Base-by-base conservation (phyloP, 2,797 vertebrate genomes). In the Mus spretus region DNA sequence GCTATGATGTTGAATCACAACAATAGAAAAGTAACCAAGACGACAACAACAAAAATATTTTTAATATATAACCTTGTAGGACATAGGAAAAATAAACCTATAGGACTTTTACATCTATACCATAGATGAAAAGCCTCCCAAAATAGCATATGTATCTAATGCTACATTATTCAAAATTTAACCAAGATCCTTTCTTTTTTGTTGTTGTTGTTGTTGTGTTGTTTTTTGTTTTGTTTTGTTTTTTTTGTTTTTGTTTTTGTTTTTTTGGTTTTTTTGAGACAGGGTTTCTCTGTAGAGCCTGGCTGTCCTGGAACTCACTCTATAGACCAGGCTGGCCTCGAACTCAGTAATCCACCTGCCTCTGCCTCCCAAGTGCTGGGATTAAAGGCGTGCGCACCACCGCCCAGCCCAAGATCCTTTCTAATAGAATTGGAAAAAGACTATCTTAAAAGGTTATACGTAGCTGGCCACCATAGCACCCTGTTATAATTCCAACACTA, bases 131-230 rank as follows among this genome's bases (percentile, higher is more conserved):
- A 82, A 44, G 65, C 70, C 81, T 80, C 37, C 67, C 26, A 75
- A 89, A 20, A 79, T 83, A 93, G 81, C 89, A 2, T 75, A 50
- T 72, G 63, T 87, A 91, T 96, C 19, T 55, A 80, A 91, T n/a
- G 9, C 4, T 70, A 28, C 44, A 11, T 20, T 4, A 89, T 83
- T 93, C 65, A 90, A 94, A 94, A 79, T 77, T 26, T 59, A 70
- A 47, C 5, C 19, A 65, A 61, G 37, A 20, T 83, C n/a, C 44
- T 44, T 44, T 44, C 44, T 44, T 44, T 44, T 44, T 44, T 44
- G 44, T 44, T 44, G 44, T 44, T 44, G 44, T 44, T 44, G 44
- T 44, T 4, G 44, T 44, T 4, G 44, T 44, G 2, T 4, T 44
- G 44, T 44, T 44, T 44, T 44, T 44, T 44, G 44, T 44, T 44